A percentile compares a stretch with the other conserved stretches of the same genome.
Conservation (phyloP, 2,797 vertebrate genomes). For the Sebastes jordani region DNA sequence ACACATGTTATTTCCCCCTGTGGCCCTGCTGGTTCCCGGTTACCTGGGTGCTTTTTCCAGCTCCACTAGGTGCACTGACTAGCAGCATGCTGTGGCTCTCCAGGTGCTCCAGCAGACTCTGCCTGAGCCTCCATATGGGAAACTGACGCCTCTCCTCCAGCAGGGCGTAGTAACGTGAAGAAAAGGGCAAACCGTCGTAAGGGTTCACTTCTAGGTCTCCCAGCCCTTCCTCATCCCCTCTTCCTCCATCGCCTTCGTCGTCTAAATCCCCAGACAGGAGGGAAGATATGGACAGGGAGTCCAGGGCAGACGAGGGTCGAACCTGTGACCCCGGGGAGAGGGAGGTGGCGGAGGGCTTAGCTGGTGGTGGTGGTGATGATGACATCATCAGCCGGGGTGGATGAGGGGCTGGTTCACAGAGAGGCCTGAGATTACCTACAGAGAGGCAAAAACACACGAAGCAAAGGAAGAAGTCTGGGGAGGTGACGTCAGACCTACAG, state of each 20-base stretch:
- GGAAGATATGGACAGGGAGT: slow-evolving; percentile 81
- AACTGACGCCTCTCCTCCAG: slow-evolving; percentile 84
- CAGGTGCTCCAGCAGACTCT: slow-evolving; percentile 88
- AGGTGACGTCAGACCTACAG: not conserved
- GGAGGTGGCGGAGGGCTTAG: slow-evolving; percentile 7
- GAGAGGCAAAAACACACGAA: not conserved
- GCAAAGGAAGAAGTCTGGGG: not conserved
- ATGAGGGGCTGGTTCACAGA: slow-evolving; percentile 19
- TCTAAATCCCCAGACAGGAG: slow-evolving; percentile 80
- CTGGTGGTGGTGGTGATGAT: slow-evolving; percentile 35
- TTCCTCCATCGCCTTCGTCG: slow-evolving; percentile 46
- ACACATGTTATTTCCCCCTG: not conserved
- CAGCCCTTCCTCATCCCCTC: slow-evolving; percentile 52
- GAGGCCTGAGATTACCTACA: slow-evolving; percentile 65
- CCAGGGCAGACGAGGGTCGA: slow-evolving; percentile 41
- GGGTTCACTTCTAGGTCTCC: slow-evolving; percentile 93
- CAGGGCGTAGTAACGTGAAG: slow-evolving; percentile 91
- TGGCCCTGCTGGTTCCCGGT: not conserved
- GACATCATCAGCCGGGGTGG: slow-evolving; percentile 60
- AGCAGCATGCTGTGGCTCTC: slow-evolving; percentile 87
- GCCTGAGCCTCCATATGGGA: slow-evolving; percentile 86
- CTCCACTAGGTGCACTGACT: slow-evolving; percentile 85
- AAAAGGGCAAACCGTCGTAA: slow-evolving; percentile 93
- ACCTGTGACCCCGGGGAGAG: not conserved
- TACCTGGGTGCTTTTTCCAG: slow-evolving; percentile 95